Evolutionary conservation across 2,888 invertebrate species (phyloP).

Genomic region (Argyra leucocephala): DNA sequence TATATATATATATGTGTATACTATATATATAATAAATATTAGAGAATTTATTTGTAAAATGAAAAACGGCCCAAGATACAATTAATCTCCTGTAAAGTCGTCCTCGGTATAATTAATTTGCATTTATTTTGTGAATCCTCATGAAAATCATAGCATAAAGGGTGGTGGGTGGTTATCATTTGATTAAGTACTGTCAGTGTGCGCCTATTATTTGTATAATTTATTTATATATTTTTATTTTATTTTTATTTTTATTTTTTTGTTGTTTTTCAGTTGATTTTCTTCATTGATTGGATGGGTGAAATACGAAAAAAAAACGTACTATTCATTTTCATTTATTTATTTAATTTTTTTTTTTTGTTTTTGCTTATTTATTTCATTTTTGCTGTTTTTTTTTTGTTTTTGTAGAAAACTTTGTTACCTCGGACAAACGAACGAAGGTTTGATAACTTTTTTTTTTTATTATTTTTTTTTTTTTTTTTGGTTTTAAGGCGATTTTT

Average conservation of each 20-base stretch:
- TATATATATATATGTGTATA: background rate
- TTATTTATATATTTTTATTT: background rate
- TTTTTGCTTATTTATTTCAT: background rate
- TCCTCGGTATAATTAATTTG: constrained; percentile 6
- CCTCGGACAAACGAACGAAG: constrained; percentile 1
- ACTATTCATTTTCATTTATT: too few species aligned
- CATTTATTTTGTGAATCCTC: constrained; percentile 6
- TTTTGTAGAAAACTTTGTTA: background rate
- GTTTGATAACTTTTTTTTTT: background rate
- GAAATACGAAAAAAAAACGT: too few species aligned
- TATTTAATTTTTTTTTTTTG: background rate
- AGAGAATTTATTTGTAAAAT: background rate
- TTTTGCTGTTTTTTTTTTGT: too few species aligned
- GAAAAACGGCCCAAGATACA: constrained; percentile 1
- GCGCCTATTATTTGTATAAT: constrained; percentile 6
- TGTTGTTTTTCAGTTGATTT: background rate
- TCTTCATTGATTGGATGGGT: background rate
- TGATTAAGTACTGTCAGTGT: constrained; percentile 6
- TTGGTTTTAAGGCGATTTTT: constrained; percentile 6
- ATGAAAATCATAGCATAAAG: constrained; percentile 1
- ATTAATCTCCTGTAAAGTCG: constrained; percentile 6
- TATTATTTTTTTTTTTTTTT: background rate
- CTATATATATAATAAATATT: background rate
- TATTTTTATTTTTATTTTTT: background rate
- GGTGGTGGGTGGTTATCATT: constrained; percentile 6